Conservation (phyloP, 2,888 invertebrate genomes). For the Dryobota labecula region DNA sequence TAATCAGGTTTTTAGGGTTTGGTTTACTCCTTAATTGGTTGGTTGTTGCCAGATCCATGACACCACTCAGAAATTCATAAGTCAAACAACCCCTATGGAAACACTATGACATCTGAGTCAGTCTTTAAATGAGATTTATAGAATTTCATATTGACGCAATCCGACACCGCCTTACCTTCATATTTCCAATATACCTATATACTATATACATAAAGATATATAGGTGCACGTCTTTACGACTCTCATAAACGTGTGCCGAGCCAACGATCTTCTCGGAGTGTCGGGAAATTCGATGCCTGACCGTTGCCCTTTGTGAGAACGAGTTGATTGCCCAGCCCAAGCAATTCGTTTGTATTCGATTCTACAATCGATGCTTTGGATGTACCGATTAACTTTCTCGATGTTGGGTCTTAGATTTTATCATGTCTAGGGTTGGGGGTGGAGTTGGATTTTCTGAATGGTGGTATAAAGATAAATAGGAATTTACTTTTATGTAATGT, state of each 20-base stretch:
- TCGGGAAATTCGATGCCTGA: constrained; percentile 80
- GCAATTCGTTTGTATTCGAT: constrained; percentile 62
- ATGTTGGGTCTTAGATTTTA: constrained; percentile 61
- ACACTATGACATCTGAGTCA: neutral
- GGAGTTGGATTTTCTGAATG: neutral
- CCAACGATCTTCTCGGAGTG: constrained; percentile 76
- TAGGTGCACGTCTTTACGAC: constrained; percentile 78
- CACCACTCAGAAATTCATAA: neutral
- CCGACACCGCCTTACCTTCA: constrained; percentile 48
- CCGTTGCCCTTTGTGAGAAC: constrained; percentile 72
- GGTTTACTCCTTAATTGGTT: no score
- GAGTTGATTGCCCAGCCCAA: constrained; percentile 66
- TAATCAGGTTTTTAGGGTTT: neutral
- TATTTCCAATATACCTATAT: constrained; percentile 42
- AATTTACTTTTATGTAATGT: neutral
- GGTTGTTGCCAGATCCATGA: neutral
- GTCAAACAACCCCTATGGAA: neutral
- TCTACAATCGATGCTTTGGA: constrained; percentile 59
- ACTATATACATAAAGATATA: constrained; percentile 63
- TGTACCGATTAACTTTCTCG: constrained; percentile 60
- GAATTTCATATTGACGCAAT: constrained; percentile 27
- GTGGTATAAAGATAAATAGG: neutral
- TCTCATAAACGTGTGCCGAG: constrained; percentile 76
- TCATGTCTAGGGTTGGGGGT: constrained; percentile 45
- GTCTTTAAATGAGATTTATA: constrained; percentile 32